Evolutionary conservation across 2,113 vertebrate genomes (phyloP), one percentile per base, ranked within the genome.

Genomic region (Leucoraja erinaceus): DNA sequence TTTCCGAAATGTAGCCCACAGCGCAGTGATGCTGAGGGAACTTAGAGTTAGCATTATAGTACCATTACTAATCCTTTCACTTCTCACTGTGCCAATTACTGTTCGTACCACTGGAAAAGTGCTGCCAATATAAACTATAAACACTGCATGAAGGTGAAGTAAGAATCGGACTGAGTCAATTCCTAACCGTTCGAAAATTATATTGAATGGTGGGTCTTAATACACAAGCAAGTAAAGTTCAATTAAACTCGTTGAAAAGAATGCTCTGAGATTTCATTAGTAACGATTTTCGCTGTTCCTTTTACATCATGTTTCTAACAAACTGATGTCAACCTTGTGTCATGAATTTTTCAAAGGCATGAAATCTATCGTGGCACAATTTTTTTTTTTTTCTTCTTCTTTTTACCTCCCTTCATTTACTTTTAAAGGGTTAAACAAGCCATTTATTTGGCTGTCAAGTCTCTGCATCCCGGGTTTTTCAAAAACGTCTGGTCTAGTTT

Each of bases 351-450:
- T 91, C 90, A 91, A 96, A 96, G 95, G 96, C 95, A 95, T 96
- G 97, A 97, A 97, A 96, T 98, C 97, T 97, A 98, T 98, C 98
- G 98, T 97, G 98, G 97, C 97, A 97, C 96, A 95, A 98, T 99
- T 98, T 98, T 72, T 97, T 98, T 95, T 72, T 97, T 98, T 95
- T 94, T 90, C 38, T 3, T 3, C 38, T 95, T 95, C 95, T 96
- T 94, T 90, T 47, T 47, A 47, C 38, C 95, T 95, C 95, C 96
- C 97, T 97, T 98, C 96, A 97, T 99, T 98, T 97, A 97, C 95
- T 98, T 98, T 98, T 98, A 98, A 99, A 98, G 98, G 98, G 98
- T 99, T 99, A 99, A 99, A 98, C 98, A 99, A 98, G 98, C 98
- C 98, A 98, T 99, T 99, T 98, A 98, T 96, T 95, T 95, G 97